phyloP scores from a whole-genome alignment of 1,140 invertebrate species.

The Trachymyrmex cornetzi region DNA sequence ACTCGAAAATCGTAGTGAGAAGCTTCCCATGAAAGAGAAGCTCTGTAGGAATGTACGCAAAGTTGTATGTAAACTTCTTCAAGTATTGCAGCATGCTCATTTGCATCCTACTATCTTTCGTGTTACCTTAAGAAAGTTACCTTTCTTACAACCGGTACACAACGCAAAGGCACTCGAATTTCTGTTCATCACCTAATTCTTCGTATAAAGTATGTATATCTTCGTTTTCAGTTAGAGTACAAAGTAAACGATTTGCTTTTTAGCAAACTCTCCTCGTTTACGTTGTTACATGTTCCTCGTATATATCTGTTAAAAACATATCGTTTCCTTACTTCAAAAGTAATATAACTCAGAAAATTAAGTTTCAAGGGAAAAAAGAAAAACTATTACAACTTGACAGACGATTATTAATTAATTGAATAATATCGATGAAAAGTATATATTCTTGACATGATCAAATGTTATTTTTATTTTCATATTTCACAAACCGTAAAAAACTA shows the following conservation, averaged over 20 bases:
- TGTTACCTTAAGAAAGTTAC: slow-evolving; percentile 6
- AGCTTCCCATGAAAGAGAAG: slow-evolving; percentile 6
- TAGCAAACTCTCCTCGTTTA: background rate
- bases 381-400: too few relatives aligned
- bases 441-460: too few relatives aligned
- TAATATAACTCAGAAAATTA: too few relatives aligned
- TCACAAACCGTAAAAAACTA: too few relatives aligned
- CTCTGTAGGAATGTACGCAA: background rate
- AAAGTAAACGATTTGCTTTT: background rate
- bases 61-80: slow-evolving; percentile 33
- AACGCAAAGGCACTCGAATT: background rate
- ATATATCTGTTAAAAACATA: too few relatives aligned
- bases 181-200: slow-evolving; percentile 2
- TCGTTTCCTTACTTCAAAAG: too few relatives aligned
- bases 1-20: slow-evolving; percentile 16
- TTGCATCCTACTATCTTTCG: slow-evolving; percentile 46
- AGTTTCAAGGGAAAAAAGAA: too few relatives aligned
- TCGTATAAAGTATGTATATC: slow-evolving; percentile 13
- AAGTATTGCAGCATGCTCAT: slow-evolving; percentile 21
- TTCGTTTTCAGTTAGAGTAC: slow-evolving; percentile 4
- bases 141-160: background rate
- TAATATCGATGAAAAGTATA: too few relatives aligned
- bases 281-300: too few relatives aligned
- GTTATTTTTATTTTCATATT: too few relatives aligned
- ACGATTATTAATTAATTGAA: too few relatives aligned